Percentiles rank a stretch among this genome's conserved stretches.
phyloP scores from a whole-genome alignment of 2,113 vertebrate species.

The Steatornis caripensis region DNA sequence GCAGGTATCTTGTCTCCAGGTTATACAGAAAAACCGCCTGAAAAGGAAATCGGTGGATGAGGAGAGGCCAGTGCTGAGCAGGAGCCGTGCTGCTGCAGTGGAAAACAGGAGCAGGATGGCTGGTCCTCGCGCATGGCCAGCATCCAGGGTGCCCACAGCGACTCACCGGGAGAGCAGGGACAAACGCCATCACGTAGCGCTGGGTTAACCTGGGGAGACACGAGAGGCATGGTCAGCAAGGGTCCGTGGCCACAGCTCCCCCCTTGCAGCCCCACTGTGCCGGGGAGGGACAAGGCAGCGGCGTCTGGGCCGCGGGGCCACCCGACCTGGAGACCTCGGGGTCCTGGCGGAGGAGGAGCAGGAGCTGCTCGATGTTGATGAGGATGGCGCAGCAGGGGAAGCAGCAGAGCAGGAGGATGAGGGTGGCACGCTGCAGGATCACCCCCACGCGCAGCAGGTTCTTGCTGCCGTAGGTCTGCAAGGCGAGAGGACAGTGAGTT shows the following conservation, averaged over 20 bases:
- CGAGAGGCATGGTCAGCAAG: accelerated
- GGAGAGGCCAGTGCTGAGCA: neutral
- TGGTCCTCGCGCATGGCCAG: accelerated
- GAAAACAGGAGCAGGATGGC: neutral
- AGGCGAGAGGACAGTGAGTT: neutral
- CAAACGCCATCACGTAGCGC: slow-evolving; percentile 72
- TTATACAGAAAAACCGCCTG: slow-evolving; percentile 83
- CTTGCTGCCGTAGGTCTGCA: slow-evolving; percentile 83
- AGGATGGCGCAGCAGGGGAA: slow-evolving; percentile 87
- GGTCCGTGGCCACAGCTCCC: accelerated
- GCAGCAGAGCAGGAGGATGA: slow-evolving; percentile 87
- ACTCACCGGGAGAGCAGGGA: slow-evolving; percentile 88
- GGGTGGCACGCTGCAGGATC: slow-evolving; percentile 78
- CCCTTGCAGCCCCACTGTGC: neutral
- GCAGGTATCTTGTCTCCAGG: slow-evolving; percentile 81
- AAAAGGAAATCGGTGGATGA: neutral
- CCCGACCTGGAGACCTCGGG: slow-evolving; percentile 82
- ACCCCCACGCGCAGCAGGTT: slow-evolving; percentile 85
- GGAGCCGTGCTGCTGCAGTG: neutral
- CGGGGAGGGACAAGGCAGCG: accelerated
- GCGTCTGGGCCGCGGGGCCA: neutral
- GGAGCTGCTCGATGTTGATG: slow-evolving; percentile 81
- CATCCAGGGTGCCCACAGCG: neutral
- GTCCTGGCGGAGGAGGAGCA: slow-evolving; percentile 79
- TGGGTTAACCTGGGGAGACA: slow-evolving; percentile 73